Percentiles rank a stretch among this genome's conserved stretches.
Conservation (phyloP, 2,113 vertebrate species). For the Dunckerocampus dactyliophorus region DNA sequence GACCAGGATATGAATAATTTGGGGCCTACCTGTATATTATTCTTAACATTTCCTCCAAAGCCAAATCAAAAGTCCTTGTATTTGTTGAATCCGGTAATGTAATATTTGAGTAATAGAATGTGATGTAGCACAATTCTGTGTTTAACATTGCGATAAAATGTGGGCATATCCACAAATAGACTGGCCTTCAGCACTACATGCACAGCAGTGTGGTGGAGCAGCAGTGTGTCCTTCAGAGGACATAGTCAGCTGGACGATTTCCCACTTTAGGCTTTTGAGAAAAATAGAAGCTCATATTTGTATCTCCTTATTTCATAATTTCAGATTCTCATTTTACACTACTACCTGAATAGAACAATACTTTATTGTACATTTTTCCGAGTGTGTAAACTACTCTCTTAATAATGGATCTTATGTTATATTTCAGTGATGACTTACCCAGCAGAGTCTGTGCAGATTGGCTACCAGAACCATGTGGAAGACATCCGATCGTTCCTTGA, state of each 20-base stretch:
- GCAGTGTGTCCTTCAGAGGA: slow-evolving; percentile 17
- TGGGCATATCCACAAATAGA: background rate
- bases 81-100: background rate
- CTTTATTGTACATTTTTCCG: background rate
- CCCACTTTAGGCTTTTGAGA: slow-evolving; percentile 10
- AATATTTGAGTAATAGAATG: background rate
- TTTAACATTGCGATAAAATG: background rate
- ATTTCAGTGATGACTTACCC: slow-evolving; percentile 94
- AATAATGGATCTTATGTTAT: background rate
- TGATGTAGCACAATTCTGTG: background rate
- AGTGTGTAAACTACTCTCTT: background rate
- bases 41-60: background rate
- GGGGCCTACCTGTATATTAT: no score
- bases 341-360: background rate
- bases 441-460: slow-evolving; percentile 88
- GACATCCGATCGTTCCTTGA: slow-evolving; percentile 96
- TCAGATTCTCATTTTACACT: background rate
- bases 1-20: no score
- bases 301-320: slow-evolving; percentile 1
- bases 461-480: slow-evolving; percentile 95
- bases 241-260: slow-evolving; percentile 13
- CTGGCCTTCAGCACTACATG: background rate
- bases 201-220: slow-evolving; percentile 2
- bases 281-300: slow-evolving; percentile 1
- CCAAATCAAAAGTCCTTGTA: background rate